phyloP scores from a whole-genome alignment of 2,797 vertebrate species.

The Pachyuromys duprasi region DNA sequence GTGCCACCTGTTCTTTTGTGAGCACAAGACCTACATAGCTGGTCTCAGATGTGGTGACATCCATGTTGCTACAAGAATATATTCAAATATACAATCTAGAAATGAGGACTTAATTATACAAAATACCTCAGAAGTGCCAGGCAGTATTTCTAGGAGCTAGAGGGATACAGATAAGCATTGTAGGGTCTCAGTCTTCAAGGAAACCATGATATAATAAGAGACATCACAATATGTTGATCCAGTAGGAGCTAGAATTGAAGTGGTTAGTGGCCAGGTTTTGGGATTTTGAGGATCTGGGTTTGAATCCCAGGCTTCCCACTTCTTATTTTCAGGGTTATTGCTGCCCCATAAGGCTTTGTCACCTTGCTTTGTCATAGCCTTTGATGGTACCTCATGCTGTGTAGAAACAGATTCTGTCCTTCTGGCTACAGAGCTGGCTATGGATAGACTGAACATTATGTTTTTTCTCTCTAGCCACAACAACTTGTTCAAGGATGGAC shows the following conservation, averaged over 20 bases:
- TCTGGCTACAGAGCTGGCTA: neutral
- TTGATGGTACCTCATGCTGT: neutral
- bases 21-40: conserved; percentile 71
- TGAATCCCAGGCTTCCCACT: neutral
- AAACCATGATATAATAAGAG: conserved; percentile 46
- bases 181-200: neutral
- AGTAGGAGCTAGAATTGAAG: neutral
- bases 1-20: conserved; percentile 70
- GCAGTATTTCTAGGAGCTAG: conserved; percentile 57
- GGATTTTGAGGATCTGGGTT: neutral
- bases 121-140: conserved; percentile 63
- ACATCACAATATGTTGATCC: neutral
- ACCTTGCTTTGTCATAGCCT: neutral
- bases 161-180: conserved; percentile 45
- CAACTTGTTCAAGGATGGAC: neutral
- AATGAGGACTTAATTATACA: conserved; percentile 63
- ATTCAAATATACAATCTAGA: conserved; percentile 60
- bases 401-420: neutral
- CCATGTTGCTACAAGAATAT: conserved; percentile 63
- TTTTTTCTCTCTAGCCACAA: neutral
- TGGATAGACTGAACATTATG: neutral
- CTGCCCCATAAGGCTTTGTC: neutral
- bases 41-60: conserved; percentile 73
- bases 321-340: neutral
- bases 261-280: neutral